Base-by-base conservation (phyloP, 1,140 invertebrate genomes). In the Scaptomyza hsui region DNA sequence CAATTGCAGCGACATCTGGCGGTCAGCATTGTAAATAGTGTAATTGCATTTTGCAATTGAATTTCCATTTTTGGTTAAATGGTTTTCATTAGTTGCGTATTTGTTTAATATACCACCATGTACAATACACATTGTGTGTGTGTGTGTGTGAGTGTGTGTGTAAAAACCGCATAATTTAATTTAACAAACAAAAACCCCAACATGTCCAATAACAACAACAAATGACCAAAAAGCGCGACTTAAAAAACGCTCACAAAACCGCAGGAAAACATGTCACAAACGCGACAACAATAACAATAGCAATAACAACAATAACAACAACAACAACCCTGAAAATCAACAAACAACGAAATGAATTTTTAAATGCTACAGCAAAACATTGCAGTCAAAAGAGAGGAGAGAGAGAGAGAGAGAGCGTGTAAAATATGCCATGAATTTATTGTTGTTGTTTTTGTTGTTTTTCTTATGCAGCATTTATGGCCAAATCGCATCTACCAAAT, bases 401-500 rank as follows among this genome's bases (percentile, higher is more conserved):
- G 5, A 24, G 19, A 19, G 42, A 2, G 4, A 39, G 16, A 39
- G 51, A 13, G 16, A 39, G 32, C 4, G 6, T 2, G 19, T 19
- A 59, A 72, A 78, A 80, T 75, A 67, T 78, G 72, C 47, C 72
- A 72, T 69, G 67, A 85, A 83, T 83, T 83, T 83, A 79, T 83
- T 80, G 63, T 75, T 78, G 75, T 13, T 6, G 18, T 19, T 44
- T 18, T 37, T 45, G 53, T 49, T 56, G 72, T 65, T 81, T 72
- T 52, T 57, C 12, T 32, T n/a, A 15, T 42, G 55, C 16, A 37
- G 51, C 75, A 75, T 83, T 83, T 83, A 85, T 76, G 79, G 35
- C 77, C 77, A 86, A 85, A 85, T 85, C 81, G 81, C 81, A 85
- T 85, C 62, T 75, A 57, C 76, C 61, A 85, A 86, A 85, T 85